Evolutionary conservation across 2,113 vertebrate genomes (phyloP), one percentile per base, ranked within the genome.

Genomic region (Otolemur garnettii): DNA sequence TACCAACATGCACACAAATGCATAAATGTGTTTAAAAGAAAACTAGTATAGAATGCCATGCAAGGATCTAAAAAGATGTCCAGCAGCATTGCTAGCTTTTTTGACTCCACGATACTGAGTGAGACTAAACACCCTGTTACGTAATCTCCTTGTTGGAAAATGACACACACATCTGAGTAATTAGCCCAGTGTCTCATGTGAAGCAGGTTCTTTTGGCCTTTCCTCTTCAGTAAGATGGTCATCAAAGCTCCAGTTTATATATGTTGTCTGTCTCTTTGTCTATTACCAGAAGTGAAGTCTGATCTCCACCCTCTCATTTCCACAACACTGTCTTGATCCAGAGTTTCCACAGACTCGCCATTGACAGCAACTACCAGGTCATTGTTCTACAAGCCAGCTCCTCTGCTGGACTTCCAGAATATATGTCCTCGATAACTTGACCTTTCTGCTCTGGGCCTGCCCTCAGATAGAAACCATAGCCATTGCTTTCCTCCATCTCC

Each of bases 341-440:
- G 97, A 50, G 82, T 45, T 9, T 99, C 98, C 96, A 99, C 98
- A 38, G 97, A 97, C 57, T 98, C 88, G 0, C 99, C 99, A 0
- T 99, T 98, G 92, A 99, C 99, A 64, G 99, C 99, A 22, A 99
- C 98, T 11, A 99, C 62, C 66, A 98, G 98, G 95, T 99, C 99
- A 35, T 98, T 98, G 42, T 99, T 98, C 97, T 98, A 98, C 96
- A 99, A 98, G 12, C 98, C 99, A 0, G 98, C 99, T 66, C 95
- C 53, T 99, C 98, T n/a, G 99, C 99, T 55, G 99, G 98, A 93
- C 99, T 99, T 62, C 97, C 98, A 10, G 97, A 78, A 38, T 99
- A 99, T 74, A 99, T 98, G 33, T 99, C 99, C 97, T 98, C 99
- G 95, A 99, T 98, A 83, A 98, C 21, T 59, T 99, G 99, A 86